Evolutionary conservation across 2,797 vertebrate species (phyloP).

Genomic region (Mormyrops attenuatus): DNA sequence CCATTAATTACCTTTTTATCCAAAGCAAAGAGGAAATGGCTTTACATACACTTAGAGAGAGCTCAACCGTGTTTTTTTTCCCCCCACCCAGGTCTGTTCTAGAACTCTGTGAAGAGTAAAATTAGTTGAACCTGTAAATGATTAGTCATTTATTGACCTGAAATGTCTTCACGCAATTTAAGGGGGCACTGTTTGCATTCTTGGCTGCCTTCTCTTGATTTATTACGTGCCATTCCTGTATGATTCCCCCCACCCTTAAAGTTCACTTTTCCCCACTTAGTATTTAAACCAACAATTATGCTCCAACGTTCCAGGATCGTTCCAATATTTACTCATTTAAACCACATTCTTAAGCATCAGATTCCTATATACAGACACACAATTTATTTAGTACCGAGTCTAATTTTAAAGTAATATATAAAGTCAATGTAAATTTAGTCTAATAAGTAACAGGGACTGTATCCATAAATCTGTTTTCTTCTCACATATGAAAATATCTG

Average conservation of each 20-base stretch:
- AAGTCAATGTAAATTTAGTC: background rate
- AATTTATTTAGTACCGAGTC: background rate
- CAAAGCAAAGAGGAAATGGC: background rate
- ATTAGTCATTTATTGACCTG: background rate
- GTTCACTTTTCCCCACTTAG: background rate
- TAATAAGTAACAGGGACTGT: background rate
- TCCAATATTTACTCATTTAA: background rate
- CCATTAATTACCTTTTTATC: background rate
- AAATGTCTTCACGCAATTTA: background rate
- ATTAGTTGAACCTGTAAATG: background rate
- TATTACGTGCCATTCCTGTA: background rate
- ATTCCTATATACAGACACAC: background rate
- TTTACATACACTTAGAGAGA: background rate
- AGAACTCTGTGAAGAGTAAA: background rate
- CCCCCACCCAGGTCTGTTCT: background rate
- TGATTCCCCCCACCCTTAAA: background rate
- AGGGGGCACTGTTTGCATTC: constrained; percentile 20
- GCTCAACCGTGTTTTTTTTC: background rate
- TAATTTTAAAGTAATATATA: background rate
- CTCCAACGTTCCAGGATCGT: background rate
- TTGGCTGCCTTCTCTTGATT: background rate
- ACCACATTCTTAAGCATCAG: background rate
- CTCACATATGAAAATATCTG: background rate
- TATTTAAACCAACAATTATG: background rate
- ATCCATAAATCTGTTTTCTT: background rate